phyloP scores from a whole-genome alignment of 2,113 vertebrate species.

The Megatriorchis doriae region DNA sequence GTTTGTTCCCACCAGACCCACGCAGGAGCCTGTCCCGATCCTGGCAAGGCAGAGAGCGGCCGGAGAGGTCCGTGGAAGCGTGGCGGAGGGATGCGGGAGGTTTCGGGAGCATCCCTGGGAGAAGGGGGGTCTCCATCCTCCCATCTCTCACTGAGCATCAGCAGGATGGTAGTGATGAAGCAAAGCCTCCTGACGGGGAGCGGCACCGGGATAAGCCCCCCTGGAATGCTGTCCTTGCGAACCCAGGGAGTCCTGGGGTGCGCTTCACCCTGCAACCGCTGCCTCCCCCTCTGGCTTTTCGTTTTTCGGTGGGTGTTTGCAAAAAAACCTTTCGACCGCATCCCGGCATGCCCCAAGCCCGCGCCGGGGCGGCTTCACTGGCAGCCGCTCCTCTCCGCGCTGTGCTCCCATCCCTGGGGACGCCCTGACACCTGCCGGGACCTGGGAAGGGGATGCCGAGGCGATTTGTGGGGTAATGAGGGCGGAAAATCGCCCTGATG shows the following conservation, averaged over 20 bases:
- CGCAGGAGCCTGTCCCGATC: not conserved
- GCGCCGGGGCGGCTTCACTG: fast-evolving
- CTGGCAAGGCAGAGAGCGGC: not conserved
- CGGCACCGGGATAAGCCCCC: not conserved
- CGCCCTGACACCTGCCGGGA: too few relatives aligned
- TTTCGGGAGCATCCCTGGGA: not conserved
- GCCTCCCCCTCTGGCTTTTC: not conserved
- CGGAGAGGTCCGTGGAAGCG: fast-evolving
- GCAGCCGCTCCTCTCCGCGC: fast-evolving
- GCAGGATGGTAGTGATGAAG: not conserved
- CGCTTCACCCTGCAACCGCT: fast-evolving
- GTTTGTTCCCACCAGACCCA: not conserved
- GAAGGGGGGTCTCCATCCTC: not conserved
- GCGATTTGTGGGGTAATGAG: not conserved
- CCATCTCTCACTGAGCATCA: fast-evolving
- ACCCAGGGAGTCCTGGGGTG: not conserved
- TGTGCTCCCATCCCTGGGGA: fast-evolving
- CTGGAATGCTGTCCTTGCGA: not conserved
- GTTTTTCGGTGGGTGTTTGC: not conserved
- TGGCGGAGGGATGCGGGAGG: not conserved
- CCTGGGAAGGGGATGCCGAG: fast-evolving
- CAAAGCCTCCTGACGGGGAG: not conserved
- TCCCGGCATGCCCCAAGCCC: fast-evolving
- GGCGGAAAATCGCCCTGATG: fast-evolving
- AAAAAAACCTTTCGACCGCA: not conserved